Base-by-base conservation (phyloP, 2,888 invertebrate species). In the Noctua janthina region DNA sequence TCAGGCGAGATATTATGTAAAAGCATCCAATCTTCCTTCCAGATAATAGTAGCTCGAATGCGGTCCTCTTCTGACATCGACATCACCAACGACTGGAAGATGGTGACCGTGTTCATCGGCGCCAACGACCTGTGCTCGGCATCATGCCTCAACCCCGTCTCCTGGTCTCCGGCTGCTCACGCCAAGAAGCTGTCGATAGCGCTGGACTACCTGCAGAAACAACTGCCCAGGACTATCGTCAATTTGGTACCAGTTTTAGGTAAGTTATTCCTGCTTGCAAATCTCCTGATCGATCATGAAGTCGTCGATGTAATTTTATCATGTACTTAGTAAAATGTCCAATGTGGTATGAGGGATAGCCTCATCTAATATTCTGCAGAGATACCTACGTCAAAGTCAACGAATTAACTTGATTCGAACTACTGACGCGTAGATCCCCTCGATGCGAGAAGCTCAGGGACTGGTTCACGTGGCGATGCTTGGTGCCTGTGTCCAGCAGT, bases 41-140 rank as follows among this genome's bases (percentile, higher is more conserved):
- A 97, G 97, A 97, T 98, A 78, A 95, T 98, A 68, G 98, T 98
- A 29, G 97, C 97, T 29, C 97, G 98, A 78, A 98, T 98, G 94
- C 97, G 96, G 82, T 96, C 95, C 7, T 97, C 98, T 74, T 96
- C 97, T 0, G 97, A 96, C 73, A 97, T 98, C 79, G 97, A 98
- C 92, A 94, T 98, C 59, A 92, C 95, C 2, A 96, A 96, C 20
- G 97, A 98, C 89, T 98, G 98, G 98, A 98, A 98, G 97, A 98
- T 98, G 97, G 95, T 98, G 73, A 98, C 98, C 0, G 96, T 98
- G 72, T 97, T 98, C 93, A 98, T 98, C 86, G 98, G 98, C 0
- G 98, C 98, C 82, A 98, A 98, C 92, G 98, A 98, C 92, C 96
- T 98, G 70, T 98, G 98, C 91, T 98, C 98, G 0, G 98, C 98